Evolutionary conservation across 2,888 invertebrate species (phyloP).

Genomic region (Rhagonycha fulva): DNA sequence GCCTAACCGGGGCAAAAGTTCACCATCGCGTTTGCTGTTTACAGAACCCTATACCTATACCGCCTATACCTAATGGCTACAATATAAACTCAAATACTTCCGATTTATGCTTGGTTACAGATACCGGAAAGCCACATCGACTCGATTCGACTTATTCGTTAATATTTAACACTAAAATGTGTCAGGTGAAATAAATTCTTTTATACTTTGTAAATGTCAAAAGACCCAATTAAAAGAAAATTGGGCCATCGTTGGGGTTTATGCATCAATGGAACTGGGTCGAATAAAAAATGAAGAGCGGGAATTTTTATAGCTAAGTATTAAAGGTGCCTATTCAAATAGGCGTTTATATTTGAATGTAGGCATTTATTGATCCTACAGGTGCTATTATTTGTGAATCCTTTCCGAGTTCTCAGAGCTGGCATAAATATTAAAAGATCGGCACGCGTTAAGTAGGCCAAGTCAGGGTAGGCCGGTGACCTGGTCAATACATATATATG

Average conservation of each 20-base stretch:
- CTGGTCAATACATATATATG: slow-evolving; percentile 34
- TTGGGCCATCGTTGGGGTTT: slow-evolving; percentile 10
- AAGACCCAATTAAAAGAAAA: slow-evolving; percentile 10
- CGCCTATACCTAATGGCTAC: slow-evolving; percentile 8
- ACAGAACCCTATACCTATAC: slow-evolving; percentile 4
- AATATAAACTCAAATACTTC: slow-evolving; percentile 23
- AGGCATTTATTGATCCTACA: slow-evolving; percentile 33
- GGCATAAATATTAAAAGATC: slow-evolving; percentile 32
- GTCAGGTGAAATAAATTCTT: background rate
- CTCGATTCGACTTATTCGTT: background rate
- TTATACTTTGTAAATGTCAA: background rate
- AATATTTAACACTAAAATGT: background rate
- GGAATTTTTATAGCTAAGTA: slow-evolving; percentile 20
- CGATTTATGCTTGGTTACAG: slow-evolving; percentile 20
- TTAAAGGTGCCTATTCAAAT: slow-evolving; percentile 25
- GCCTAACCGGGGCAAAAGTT: slow-evolving; percentile 24
- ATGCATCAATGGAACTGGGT: slow-evolving; percentile 15
- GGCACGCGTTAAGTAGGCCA: slow-evolving; percentile 37
- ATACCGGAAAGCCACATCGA: slow-evolving; percentile 7
- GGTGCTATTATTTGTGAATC: slow-evolving; percentile 35
- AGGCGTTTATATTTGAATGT: slow-evolving; percentile 26
- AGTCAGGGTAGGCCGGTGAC: slow-evolving; percentile 42
- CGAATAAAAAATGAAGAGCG: slow-evolving; percentile 23
- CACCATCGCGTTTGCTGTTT: slow-evolving; percentile 15
- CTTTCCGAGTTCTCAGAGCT: slow-evolving; percentile 26